Evolutionary conservation across 1,140 invertebrate genomes (phyloP).

Genomic region (Venturia canescens): DNA sequence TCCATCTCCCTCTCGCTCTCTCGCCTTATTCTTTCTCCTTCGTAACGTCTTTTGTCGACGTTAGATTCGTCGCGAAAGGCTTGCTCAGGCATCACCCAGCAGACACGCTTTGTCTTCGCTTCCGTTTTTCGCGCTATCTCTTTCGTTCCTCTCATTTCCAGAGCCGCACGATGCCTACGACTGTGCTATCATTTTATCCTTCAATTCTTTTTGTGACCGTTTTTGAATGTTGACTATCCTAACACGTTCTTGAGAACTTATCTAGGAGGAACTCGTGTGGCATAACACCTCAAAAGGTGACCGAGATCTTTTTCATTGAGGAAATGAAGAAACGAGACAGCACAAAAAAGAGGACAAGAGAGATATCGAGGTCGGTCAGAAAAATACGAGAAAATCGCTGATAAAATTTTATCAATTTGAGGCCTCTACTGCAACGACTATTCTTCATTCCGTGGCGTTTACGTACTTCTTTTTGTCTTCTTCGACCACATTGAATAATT

Average conservation of each 20-base stretch:
- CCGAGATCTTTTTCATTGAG: no score
- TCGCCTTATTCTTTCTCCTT: slow-evolving; percentile 1
- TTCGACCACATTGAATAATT: neutral
- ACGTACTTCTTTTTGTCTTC: neutral
- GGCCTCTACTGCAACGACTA: neutral
- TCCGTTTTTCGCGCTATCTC: neutral
- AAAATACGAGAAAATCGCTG: no score
- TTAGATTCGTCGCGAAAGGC: slow-evolving; percentile 32
- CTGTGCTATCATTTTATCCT: slow-evolving; percentile 16
- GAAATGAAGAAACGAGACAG: no score
- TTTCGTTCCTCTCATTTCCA: neutral
- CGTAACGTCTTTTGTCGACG: slow-evolving; percentile 18
- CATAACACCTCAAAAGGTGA: slow-evolving; percentile 1
- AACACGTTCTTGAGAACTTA: slow-evolving; percentile 6
- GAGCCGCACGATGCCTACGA: neutral
- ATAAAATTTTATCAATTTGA: neutral
- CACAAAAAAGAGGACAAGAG: no score
- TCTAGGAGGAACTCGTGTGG: neutral
- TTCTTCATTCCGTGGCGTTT: neutral
- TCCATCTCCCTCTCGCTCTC: slow-evolving; percentile 28
- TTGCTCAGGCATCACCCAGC: slow-evolving; percentile 39
- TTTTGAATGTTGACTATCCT: neutral
- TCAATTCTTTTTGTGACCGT: neutral
- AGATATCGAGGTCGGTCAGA: no score
- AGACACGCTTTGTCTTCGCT: slow-evolving; percentile 32